Evolutionary conservation across 2,888 invertebrate species (phyloP).

Genomic region (Agonopterix arenella): DNA sequence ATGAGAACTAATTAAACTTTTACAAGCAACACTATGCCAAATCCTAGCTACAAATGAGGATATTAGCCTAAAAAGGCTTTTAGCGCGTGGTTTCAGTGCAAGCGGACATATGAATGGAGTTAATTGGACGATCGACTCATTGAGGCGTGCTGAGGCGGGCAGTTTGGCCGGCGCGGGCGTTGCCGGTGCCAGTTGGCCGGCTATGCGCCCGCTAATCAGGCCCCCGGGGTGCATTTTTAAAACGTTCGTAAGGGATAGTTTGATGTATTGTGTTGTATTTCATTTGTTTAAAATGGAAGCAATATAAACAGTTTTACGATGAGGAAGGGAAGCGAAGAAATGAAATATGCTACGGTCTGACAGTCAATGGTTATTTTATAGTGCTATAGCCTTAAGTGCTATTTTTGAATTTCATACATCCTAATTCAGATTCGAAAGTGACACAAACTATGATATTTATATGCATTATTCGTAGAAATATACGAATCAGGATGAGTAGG

Average conservation of each 20-base stretch:
- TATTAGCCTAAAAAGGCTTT: constrained; percentile 48
- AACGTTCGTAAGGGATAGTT: constrained; percentile 4
- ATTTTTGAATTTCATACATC: no score
- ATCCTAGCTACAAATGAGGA: constrained; percentile 38
- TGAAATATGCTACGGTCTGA: no score
- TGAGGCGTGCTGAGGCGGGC: constrained; percentile 54
- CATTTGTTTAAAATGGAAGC: no score
- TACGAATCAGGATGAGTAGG: no score
- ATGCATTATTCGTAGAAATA: no score
- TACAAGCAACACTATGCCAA: constrained; percentile 15
- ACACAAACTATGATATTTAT: no score
- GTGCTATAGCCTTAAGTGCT: no score
- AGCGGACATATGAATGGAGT: constrained; percentile 63
- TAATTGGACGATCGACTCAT: constrained; percentile 66
- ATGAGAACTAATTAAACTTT: neutral
- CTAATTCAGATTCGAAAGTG: no score
- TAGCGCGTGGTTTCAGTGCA: constrained; percentile 35
- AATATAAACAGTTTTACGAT: no score
- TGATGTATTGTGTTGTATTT: no score
- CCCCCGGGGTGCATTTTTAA: constrained; percentile 33
- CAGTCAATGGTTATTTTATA: no score
- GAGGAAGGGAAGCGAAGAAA: no score
- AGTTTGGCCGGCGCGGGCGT: constrained; percentile 51
- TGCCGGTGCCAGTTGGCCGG: constrained; percentile 62
- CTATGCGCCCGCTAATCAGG: constrained; percentile 48